Base-by-base conservation (phyloP, 1,140 invertebrate species). In the Centruroides sculpturatus region DNA sequence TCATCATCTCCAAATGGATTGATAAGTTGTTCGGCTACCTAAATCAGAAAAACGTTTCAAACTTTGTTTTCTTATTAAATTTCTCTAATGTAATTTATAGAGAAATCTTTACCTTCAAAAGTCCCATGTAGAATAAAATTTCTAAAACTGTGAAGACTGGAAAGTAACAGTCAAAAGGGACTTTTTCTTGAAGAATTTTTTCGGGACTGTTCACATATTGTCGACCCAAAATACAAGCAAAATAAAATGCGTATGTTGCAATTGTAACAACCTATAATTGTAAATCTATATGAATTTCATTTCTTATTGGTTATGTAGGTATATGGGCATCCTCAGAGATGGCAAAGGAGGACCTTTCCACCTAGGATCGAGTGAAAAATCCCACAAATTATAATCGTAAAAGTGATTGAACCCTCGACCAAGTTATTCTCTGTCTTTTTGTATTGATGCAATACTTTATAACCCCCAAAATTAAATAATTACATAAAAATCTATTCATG, bases 101-200 rank as follows among this genome's bases (percentile, higher is more conserved):
- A 53, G 51, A 2, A 53, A 56, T 36, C 52, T 46, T 50, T 64
- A 75, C 75, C 75, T 83, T 87, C 0, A 87, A 71, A 67, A 86
- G 74, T 35, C 85, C 85, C 81, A 87, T 85, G 69, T 85, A 87
- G 69, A 87, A 85, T 70, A 87, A 82, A 71, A 87, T 85, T 80
- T 92, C 88, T n/a, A 97, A 71, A 3, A 88, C 82, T 0, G 91
- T 93, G 71, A 97, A 95, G 46, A 96, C 78, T 3, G 94, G 94
- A 67, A 98, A 87, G 74, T 90, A 96, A 62, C 93, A 82, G 71
- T 98, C 92, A 0, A 86, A 66, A 6, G 66, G 60, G 49, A 72
- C 66, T 6, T 64, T 56, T 5, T 69, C 66, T 55, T 74, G 73
- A 10, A 60, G 50, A 36, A 53, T 53, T 23, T 23, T 23, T 34